phyloP scores from a whole-genome alignment of 2,888 invertebrate genomes.

The Troides aeacus region DNA sequence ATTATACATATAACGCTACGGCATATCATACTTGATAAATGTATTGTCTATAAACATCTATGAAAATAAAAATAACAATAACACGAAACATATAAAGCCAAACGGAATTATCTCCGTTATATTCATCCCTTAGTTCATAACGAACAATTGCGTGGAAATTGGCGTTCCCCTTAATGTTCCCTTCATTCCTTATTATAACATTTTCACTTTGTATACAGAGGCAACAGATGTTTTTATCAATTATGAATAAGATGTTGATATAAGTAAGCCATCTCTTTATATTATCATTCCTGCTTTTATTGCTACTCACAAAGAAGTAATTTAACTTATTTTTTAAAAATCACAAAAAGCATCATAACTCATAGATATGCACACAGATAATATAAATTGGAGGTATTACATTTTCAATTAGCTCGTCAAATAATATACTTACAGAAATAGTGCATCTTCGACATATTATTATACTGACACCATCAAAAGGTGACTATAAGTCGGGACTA shows the following conservation, averaged over 20 bases:
- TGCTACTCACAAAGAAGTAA: not conserved
- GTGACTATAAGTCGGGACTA: no score
- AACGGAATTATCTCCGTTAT: conserved; percentile 1
- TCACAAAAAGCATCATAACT: no score
- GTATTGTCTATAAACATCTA: not conserved
- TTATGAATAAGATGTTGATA: conserved; percentile 13
- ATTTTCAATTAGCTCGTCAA: not conserved
- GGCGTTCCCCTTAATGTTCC: conserved; percentile 22
- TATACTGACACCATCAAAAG: no score
- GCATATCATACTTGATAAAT: no score
- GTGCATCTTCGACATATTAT: not conserved
- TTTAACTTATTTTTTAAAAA: no score
- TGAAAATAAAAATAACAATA: not conserved
- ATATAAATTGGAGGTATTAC: not conserved
- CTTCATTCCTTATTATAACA: conserved; percentile 20
- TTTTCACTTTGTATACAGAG: conserved; percentile 21
- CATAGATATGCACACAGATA: no score
- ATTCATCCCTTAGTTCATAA: conserved; percentile 18
- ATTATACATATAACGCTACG: no score
- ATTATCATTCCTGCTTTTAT: not conserved
- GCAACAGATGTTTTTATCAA: conserved; percentile 23
- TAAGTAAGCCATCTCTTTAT: conserved; percentile 5
- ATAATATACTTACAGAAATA: not conserved
- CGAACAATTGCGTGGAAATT: conserved; percentile 25
- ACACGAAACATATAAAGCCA: not conserved